Evolutionary conservation across 2,797 vertebrate species (phyloP).

Genomic region (Sphenopsis melanotis): DNA sequence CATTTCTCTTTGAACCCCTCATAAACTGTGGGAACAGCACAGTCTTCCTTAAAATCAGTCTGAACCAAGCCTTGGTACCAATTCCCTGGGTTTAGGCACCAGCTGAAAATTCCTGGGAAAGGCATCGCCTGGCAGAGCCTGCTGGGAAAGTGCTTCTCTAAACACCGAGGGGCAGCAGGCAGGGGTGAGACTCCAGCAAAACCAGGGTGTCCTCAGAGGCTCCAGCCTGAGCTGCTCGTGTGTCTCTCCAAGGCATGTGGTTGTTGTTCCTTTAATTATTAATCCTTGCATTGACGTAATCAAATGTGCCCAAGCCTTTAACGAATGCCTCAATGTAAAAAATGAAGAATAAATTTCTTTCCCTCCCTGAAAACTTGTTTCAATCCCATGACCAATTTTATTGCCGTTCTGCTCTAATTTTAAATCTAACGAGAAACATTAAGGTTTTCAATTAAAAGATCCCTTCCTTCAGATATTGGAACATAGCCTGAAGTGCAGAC

Average conservation of each 20-base stretch:
- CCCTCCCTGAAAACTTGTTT: slow-evolving; percentile 7
- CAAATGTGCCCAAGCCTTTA: not conserved
- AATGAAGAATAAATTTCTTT: slow-evolving; percentile 12
- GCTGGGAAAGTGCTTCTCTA: not conserved
- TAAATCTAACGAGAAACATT: slow-evolving; percentile 42
- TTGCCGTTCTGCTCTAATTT: slow-evolving; percentile 49
- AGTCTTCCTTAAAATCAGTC: not conserved
- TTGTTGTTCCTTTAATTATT: slow-evolving; percentile 53
- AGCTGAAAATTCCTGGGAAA: not conserved
- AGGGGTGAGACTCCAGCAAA: not conserved
- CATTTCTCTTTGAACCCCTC: not conserved
- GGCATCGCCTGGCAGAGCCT: not conserved
- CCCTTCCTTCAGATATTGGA: slow-evolving; percentile 41
- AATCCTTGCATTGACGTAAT: slow-evolving; percentile 18
- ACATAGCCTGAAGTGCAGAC: slow-evolving; percentile 23
- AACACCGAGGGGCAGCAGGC: not conserved
- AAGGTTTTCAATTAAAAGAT: slow-evolving; percentile 59
- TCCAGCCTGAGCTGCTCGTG: not conserved
- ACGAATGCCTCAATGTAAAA: not conserved
- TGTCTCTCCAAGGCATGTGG: not conserved
- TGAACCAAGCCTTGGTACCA: not conserved
- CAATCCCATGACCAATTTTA: slow-evolving; percentile 47
- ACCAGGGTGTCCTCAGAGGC: not conserved
- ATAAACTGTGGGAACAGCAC: not conserved
- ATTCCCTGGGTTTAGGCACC: not conserved